Evolutionary conservation across 2,888 invertebrate genomes (phyloP).

Genomic region (Aspidiotus rigidus): DNA sequence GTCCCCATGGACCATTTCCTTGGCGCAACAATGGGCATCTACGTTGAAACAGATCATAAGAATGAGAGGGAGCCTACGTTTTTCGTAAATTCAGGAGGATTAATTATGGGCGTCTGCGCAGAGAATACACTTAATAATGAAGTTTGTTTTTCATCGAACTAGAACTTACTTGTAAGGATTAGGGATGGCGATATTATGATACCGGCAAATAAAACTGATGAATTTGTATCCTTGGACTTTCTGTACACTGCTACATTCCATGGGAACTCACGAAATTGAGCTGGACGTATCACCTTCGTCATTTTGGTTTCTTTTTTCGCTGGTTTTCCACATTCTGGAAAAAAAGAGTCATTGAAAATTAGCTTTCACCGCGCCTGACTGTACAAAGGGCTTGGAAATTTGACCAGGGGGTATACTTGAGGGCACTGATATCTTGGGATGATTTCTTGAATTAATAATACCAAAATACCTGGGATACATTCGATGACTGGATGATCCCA

Average conservation of each 20-base stretch:
- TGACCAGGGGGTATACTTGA: no score
- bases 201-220: neutral
- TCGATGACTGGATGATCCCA: neutral
- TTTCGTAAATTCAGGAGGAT: no score
- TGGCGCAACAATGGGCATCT: neutral
- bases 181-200: neutral
- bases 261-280: neutral
- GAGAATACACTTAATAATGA: neutral
- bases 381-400: no score
- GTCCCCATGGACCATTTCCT: neutral
- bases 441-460: no score
- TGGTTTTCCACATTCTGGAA: neutral
- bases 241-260: neutral
- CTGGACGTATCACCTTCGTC: neutral
- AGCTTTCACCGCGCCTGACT: no score
- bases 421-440: no score
- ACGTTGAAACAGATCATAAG: neutral
- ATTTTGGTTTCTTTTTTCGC: neutral
- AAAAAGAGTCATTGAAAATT: neutral
- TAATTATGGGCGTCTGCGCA: no score
- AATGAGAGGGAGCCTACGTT: no score
- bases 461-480: neutral
- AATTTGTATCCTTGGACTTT: neutral
- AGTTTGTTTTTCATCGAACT: neutral
- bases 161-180: neutral